These are phyloP conservation scores for Luidia sarsii DNA, from an alignment of 53 echinoderm and acorn worm genomes.

Conservation along the genomic window DNA sequence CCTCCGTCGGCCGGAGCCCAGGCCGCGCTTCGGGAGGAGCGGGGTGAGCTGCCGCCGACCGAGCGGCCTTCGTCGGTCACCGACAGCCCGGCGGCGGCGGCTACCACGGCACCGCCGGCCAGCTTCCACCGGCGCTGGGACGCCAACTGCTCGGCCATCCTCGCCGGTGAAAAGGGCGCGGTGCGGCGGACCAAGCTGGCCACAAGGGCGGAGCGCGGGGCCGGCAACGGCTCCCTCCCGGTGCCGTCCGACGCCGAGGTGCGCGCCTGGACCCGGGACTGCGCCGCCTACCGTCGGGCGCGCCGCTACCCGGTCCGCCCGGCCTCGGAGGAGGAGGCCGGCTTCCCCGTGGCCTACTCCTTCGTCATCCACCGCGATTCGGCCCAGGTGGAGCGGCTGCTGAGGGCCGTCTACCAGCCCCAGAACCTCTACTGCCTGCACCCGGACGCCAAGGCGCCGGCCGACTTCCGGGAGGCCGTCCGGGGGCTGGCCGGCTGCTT, in stretches of 20 bases:
- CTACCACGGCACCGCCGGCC: too few relatives aligned
- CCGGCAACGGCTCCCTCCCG: constrained; percentile 33
- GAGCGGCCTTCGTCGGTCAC: too few relatives aligned
- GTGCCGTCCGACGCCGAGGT: constrained; percentile 68
- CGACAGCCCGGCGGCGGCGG: too few relatives aligned
- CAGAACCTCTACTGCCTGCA: constrained; percentile 97
- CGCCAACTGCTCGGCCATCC: constrained; percentile 73
- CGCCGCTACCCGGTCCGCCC: constrained; percentile 54
- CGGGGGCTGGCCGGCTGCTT: constrained; percentile 71
- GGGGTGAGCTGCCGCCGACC: too few relatives aligned
- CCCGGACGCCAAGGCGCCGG: constrained; percentile 76
- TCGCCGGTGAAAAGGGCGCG: constrained; percentile 45
- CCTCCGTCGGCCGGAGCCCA: too few relatives aligned
- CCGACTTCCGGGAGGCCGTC: constrained; percentile 67
- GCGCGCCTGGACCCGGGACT: constrained; percentile 62
- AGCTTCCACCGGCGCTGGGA: constrained; percentile 73
- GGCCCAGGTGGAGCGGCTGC: constrained; percentile 87
- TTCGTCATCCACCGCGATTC: constrained; percentile 62
- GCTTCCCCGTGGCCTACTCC: constrained; percentile 70
- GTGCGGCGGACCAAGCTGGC: constrained; percentile 47
- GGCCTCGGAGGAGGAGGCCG: constrained; percentile 54
- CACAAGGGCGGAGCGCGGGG: constrained; percentile 43
- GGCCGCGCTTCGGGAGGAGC: too few relatives aligned
- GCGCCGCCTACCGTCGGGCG: constrained; percentile 29
- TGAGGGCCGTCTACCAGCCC: constrained; percentile 90